These are phyloP conservation scores for Byasa hedistus DNA, from an alignment of 2,888 invertebrate species.

Conservation along the genomic window DNA sequence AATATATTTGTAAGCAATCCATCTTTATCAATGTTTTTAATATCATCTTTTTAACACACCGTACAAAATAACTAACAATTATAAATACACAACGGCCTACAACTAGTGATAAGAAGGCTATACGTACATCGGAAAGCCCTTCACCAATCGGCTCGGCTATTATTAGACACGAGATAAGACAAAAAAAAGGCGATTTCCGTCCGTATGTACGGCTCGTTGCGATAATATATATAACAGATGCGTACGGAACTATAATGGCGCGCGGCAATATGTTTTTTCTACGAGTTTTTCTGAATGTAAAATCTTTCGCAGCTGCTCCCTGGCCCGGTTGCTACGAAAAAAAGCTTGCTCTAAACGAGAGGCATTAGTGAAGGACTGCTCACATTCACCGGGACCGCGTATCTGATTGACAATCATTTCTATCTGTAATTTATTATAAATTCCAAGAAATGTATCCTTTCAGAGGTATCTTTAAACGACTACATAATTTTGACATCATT, in stretches of 20 bases:
- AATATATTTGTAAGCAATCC: no score
- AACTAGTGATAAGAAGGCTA: neutral
- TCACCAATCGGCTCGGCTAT: conserved; percentile 6
- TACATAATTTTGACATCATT: no score
- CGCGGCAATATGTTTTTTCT: conserved; percentile 10
- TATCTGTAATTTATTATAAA: neutral
- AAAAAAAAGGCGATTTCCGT: conserved; percentile 21
- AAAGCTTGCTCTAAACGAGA: conserved; percentile 9
- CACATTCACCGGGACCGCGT: neutral
- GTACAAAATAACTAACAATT: neutral
- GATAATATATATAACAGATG: conserved; percentile 19
- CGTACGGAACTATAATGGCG: conserved; percentile 17
- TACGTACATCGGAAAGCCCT: conserved; percentile 1
- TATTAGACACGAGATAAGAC: conserved; percentile 23
- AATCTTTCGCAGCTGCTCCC: conserved; percentile 24
- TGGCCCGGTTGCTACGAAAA: conserved; percentile 14
- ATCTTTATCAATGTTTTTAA: no score
- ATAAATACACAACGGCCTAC: neutral
- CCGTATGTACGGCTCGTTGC: neutral
- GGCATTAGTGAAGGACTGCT: conserved; percentile 5
- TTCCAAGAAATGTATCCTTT: neutral
- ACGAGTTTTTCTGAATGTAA: conserved; percentile 19
- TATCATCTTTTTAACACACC: neutral
- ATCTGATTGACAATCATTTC: neutral
- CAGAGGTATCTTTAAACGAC: neutral